Evolutionary conservation across 1,140 invertebrate genomes (phyloP).

Genomic region (Centruroides vittatus): DNA sequence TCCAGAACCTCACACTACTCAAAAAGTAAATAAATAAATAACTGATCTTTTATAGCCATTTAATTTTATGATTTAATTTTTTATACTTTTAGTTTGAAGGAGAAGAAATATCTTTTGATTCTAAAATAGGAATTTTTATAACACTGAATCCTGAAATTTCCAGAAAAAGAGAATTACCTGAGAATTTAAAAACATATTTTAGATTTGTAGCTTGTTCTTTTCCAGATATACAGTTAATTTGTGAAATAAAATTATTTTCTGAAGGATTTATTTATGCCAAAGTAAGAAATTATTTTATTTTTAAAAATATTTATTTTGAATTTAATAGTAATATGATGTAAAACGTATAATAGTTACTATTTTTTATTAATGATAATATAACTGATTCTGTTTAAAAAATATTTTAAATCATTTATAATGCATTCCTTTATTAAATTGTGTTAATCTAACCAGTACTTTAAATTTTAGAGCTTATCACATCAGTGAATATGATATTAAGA

Average conservation of each 20-base stretch:
- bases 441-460: too few relatives aligned
- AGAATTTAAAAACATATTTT: conserved; percentile 79
- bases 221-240: conserved; percentile 78
- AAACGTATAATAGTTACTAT: conserved; percentile 3
- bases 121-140: conserved; percentile 77
- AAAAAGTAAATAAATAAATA: too few relatives aligned
- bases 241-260: conserved; percentile 77
- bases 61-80: conserved; percentile 1
- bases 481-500: too few relatives aligned
- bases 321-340: background rate
- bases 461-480: too few relatives aligned
- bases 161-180: conserved; percentile 72
- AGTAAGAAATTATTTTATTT: conserved; percentile 27
- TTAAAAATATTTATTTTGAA: conserved; percentile 1
- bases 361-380: too few relatives aligned
- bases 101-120: conserved; percentile 60
- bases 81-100: conserved; percentile 55
- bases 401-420: too few relatives aligned
- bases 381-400: too few relatives aligned
- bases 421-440: too few relatives aligned
- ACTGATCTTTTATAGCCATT: background rate
- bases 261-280: conserved; percentile 77
- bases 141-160: conserved; percentile 90
- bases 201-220: conserved; percentile 76
- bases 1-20: too few relatives aligned